A percentile compares a stretch with the other conserved stretches of the same genome.
These are phyloP conservation scores for Enteromius paludinosus DNA, from an alignment of 2,797 vertebrate genomes.

Conservation along the genomic window DNA sequence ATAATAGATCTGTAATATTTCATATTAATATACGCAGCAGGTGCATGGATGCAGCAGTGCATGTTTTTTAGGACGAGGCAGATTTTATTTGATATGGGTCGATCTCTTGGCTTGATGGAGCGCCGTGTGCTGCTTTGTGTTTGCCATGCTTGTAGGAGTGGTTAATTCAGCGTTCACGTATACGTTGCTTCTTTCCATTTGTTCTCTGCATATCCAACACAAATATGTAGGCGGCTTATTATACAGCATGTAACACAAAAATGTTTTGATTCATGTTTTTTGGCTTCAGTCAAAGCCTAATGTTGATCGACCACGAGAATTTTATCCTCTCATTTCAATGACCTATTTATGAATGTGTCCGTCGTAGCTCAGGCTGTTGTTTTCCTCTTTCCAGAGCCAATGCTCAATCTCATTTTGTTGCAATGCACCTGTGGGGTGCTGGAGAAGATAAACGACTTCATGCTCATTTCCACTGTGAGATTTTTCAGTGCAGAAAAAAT, in stretches of 20 bases:
- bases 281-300: not conserved
- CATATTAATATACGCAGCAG: conserved; percentile 45
- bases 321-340: not conserved
- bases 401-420: not conserved
- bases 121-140: conserved; percentile 28
- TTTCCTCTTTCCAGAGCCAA: not conserved
- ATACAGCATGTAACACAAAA: not conserved
- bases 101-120: conserved; percentile 4
- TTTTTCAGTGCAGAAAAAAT: not conserved
- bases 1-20: conserved; percentile 19
- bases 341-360: conserved; percentile 9
- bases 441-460: conserved; percentile 10
- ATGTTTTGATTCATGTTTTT: not conserved
- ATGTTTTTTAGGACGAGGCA: not conserved
- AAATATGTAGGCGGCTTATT: not conserved
- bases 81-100: conserved; percentile 40
- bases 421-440: conserved; percentile 2
- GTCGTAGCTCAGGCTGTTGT: not conserved
- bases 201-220: not conserved
- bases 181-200: not conserved
- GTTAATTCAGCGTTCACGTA: not conserved
- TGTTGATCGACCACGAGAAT: not conserved
- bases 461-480: conserved; percentile 1
- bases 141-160: conserved; percentile 22
- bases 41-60: conserved; percentile 43